A percentile compares a stretch with the other conserved stretches of the same genome.
These are phyloP conservation scores for Pygmarrhopalites habei DNA, from an alignment of 1,140 invertebrate species.

Conservation along the genomic window DNA sequence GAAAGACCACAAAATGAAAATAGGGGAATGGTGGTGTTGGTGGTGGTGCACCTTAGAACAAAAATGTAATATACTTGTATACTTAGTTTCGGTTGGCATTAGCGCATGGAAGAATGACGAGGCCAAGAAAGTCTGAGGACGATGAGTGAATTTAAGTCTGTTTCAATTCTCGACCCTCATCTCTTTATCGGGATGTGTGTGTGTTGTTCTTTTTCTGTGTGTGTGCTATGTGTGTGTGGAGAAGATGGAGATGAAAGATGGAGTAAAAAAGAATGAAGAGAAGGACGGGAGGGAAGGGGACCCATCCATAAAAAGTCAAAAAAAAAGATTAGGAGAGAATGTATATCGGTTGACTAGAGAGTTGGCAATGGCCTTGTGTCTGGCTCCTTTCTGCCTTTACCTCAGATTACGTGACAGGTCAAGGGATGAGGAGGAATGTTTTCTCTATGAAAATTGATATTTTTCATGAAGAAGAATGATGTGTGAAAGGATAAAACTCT, in stretches of 20 bases:
- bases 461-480: slow-evolving; percentile 23
- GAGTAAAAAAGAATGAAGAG: too few species aligned
- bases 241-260: too few species aligned
- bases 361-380: background rate
- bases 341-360: background rate
- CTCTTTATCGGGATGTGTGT: background rate
- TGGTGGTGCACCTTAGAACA: too few species aligned
- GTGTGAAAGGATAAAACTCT: slow-evolving; percentile 23
- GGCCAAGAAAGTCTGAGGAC: too few species aligned
- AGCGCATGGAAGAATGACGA: too few species aligned
- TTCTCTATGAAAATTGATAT: slow-evolving; percentile 28
- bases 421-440: slow-evolving; percentile 19
- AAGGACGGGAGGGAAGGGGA: background rate
- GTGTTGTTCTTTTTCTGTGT: too few species aligned
- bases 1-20: too few species aligned
- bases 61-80: too few species aligned
- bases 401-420: slow-evolving; percentile 33
- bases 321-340: background rate
- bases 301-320: slow-evolving; percentile 16
- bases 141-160: background rate
- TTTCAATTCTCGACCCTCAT: background rate
- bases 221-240: too few species aligned
- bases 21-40: too few species aligned
- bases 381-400: background rate
- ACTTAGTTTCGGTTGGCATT: too few species aligned